Evolutionary conservation across 2,113 vertebrate genomes (phyloP).

Genomic region (Burhinus oedicnemus): DNA sequence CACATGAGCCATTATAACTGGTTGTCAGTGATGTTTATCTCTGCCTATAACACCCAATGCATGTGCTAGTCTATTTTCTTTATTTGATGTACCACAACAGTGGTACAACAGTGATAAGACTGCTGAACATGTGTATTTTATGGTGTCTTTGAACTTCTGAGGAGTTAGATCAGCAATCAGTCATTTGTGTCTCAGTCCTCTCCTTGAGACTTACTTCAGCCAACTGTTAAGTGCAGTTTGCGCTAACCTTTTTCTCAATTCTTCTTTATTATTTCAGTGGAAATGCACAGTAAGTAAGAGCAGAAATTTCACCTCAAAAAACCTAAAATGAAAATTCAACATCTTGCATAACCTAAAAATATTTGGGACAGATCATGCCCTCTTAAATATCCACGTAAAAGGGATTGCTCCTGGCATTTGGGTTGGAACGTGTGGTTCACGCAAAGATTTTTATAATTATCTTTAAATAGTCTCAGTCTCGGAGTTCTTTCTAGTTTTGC

Average conservation of each 20-base stretch:
- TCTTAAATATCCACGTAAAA: background rate
- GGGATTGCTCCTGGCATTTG: background rate
- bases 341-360: background rate
- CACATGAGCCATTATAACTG: background rate
- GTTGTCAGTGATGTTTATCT: slow-evolving; percentile 14
- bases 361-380: background rate
- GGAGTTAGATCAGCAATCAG: background rate
- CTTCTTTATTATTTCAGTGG: background rate
- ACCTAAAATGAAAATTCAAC: background rate
- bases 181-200: background rate
- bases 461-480: background rate
- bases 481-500: background rate
- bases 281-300: background rate
- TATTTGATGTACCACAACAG: background rate
- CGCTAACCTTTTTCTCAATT: background rate
- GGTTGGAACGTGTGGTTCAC: background rate
- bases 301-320: background rate
- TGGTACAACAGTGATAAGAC: background rate
- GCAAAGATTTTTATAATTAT: background rate
- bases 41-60: background rate
- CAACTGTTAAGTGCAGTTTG: background rate
- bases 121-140: background rate
- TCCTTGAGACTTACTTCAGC: background rate
- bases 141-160: background rate
- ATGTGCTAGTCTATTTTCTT: slow-evolving; percentile 23